Base-by-base conservation (phyloP, 2,797 vertebrate genomes). In the Rhodeus uyekii region DNA sequence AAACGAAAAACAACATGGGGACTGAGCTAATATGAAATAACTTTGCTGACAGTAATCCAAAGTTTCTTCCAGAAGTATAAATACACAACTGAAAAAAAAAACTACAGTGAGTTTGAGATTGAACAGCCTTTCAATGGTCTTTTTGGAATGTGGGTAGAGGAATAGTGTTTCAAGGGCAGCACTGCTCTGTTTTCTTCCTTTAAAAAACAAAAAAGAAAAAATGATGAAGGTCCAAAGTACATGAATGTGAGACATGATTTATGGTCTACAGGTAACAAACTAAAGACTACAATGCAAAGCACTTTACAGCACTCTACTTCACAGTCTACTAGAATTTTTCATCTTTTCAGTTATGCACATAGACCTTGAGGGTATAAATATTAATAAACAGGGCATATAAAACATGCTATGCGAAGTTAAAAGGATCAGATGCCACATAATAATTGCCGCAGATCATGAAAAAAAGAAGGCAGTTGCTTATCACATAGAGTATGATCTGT, bases 41-140 rank as follows among this genome's bases (percentile, higher is more conserved):
- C 68, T 82, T 67, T 84, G 75, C 83, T 88, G 76, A 86, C 85
- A 67, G 74, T 61, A 50, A 82, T 76, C 79, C 38, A 65, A 64
- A 69, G 79, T 73, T 81, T 64, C 18, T 46, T 79, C 38, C 27
- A 42, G 29, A 69, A 61, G 67, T 44, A 53, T 64, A 80, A 76
- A 76, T 44, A 80, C 6, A 29, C n/a, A 2, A 34, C 3, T 64
- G 73, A 83, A 76, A n/a, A 32, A 18, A 19, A 53, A 69, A 44
- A 50, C 4, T 36, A 55, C 6, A 48, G 14, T 16, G 71, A 44
- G 50, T 68, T 74, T 36, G 8, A 58, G 53, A 68, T 22, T 29
- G 50, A 48, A 60, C 13, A 78, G 71, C 74, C 74, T 84, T n/a
- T 84, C 58, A 72, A 3, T 42, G 32, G 18, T 42, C 36, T 50